These are phyloP conservation scores for Polypedilum vanderplanki DNA, from an alignment of 1,140 invertebrate genomes.

Conservation along the genomic window DNA sequence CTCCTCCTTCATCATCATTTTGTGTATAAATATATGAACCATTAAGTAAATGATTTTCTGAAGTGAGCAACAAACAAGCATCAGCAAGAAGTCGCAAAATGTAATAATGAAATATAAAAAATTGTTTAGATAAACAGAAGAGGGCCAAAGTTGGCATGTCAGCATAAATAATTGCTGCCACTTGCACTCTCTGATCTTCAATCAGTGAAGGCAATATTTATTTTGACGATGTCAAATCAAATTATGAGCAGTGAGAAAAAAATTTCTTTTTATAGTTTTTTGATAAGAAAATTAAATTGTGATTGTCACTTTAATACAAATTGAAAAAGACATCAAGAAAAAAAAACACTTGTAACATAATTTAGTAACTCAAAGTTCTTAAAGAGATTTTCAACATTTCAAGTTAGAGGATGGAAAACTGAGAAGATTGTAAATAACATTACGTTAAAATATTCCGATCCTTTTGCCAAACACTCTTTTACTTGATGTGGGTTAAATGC, in stretches of 20 bases:
- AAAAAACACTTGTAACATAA: background rate
- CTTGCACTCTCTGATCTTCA: constrained; percentile 22
- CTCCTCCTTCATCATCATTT: no score
- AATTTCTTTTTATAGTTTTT: background rate
- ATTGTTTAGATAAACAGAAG: background rate
- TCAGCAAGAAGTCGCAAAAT: background rate
- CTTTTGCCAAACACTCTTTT: background rate
- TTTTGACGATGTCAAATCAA: background rate
- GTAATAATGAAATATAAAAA: background rate
- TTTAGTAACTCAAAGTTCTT: background rate
- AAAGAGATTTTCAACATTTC: background rate
- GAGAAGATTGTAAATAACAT: constrained; percentile 19
- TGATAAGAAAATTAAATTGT: background rate
- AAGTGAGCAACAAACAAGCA: background rate
- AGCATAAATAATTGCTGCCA: constrained; percentile 24
- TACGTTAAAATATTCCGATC: constrained; percentile 7
- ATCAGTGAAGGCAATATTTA: background rate
- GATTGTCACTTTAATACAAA: background rate
- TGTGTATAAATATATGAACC: background rate
- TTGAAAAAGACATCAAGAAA: background rate
- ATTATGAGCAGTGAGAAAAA: no score
- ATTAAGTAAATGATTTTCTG: background rate
- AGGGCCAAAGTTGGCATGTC: background rate
- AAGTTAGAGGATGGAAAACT: background rate
- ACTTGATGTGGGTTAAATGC: constrained; percentile 11